Percentiles rank a stretch among this genome's conserved stretches.
Conservation (phyloP, 2,797 vertebrate genomes). For the Echeneis naucrates region DNA sequence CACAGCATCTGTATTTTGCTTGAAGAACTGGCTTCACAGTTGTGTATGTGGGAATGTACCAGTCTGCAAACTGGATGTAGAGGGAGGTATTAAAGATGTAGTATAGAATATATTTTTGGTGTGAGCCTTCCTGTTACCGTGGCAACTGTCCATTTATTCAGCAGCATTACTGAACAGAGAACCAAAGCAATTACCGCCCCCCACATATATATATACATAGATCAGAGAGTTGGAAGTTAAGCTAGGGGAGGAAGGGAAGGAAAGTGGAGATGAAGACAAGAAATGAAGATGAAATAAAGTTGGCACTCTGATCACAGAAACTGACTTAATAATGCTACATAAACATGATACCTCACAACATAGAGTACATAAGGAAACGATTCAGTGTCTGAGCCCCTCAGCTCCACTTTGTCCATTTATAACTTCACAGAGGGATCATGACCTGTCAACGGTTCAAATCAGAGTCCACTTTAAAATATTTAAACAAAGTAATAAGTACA, state of each 20-base stretch:
- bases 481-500: too few species aligned
- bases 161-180: slow-evolving; percentile 77
- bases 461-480: too few species aligned
- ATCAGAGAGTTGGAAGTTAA: slow-evolving; percentile 44
- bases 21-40: slow-evolving; percentile 21
- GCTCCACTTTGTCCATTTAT: neutral
- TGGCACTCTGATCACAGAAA: slow-evolving; percentile 18
- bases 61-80: slow-evolving; percentile 68
- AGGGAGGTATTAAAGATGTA: slow-evolving; percentile 79
- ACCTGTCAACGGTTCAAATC: neutral
- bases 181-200: slow-evolving; percentile 50
- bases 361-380: neutral
- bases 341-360: slow-evolving; percentile 1
- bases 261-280: slow-evolving; percentile 25
- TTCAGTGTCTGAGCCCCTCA: neutral
- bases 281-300: slow-evolving; percentile 24
- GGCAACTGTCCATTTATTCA: slow-evolving; percentile 82
- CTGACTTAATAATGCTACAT: neutral
- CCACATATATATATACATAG: slow-evolving; percentile 47
- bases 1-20: slow-evolving; percentile 25
- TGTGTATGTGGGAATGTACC: slow-evolving; percentile 50
- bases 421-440: neutral
- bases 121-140: slow-evolving; percentile 84
- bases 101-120: slow-evolving; percentile 86
- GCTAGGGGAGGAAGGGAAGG: slow-evolving; percentile 40